Conservation (phyloP, 2,797 vertebrate genomes). For the Myiotriccus ornatus region DNA sequence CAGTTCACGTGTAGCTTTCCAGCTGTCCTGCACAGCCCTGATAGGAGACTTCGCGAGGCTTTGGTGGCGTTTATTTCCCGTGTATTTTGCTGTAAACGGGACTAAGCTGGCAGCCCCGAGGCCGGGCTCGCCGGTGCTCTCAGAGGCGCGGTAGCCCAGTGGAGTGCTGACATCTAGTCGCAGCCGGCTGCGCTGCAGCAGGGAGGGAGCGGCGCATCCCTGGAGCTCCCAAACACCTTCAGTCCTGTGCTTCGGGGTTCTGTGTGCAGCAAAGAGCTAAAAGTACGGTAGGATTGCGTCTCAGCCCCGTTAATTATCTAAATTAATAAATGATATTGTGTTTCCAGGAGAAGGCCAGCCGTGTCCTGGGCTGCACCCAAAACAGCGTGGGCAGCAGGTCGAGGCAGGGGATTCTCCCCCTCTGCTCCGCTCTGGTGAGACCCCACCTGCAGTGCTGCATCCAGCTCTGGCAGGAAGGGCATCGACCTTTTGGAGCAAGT, state of each 20-base stretch:
- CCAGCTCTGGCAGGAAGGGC: not conserved
- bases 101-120: not conserved
- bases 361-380: not conserved
- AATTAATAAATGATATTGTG: rapidly evolving
- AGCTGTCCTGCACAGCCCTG: not conserved
- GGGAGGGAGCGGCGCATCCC: not conserved
- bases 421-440: not conserved
- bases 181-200: not conserved
- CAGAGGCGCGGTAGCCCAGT: not conserved
- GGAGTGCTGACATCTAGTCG: constrained; percentile 62
- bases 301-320: not conserved
- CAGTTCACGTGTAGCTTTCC: not conserved
- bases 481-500: not conserved
- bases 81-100: not conserved
- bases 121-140: not conserved
- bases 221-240: not conserved
- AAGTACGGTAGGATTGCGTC: rapidly evolving
- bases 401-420: not conserved
- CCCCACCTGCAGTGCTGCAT: not conserved
- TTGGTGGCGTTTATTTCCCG: not conserved
- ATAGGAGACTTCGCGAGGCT: rapidly evolving
- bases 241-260: not conserved
- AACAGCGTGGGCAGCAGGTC: not conserved
- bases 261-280: rapidly evolving
- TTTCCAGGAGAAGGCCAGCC: not conserved